Evolutionary conservation across 2,113 vertebrate genomes (phyloP), one percentile per base, ranked within the genome.

Genomic region (Oryzias curvinotus): DNA sequence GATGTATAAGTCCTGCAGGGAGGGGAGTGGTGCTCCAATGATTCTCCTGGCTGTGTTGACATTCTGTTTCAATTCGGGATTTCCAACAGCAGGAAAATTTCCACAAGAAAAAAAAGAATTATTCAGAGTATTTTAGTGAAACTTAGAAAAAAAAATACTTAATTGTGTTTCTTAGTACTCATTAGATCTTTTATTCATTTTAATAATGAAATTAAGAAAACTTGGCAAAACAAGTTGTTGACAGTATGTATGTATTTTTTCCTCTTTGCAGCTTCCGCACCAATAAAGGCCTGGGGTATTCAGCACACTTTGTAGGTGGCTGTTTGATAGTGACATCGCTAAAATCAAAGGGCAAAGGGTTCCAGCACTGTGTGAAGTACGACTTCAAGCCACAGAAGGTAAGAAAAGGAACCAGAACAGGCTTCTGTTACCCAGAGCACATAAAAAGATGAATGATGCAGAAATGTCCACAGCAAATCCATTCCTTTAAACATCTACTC

Each of bases 331-430:
- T 99, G 87, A 99, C 97, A 0, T 96, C 96, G 60, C 91, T 99
- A 87, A 99, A 98, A 85, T 95, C 97, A 56, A 99, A 99, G 88
- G 95, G 95, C 77, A 99, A 98, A 93, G 97, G 96, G 68, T 98
- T 98, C 89, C 96, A 99, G 90, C 97, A 99, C 59, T 99, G 97
- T 86, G 96, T 99, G 67, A 98, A 98, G 85, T 98, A 95, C 64
- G 97, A 99, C 92, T 99, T 99, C 91, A 98, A 98, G 77, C 96
- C 97, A 23, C 96, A 99, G 80, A 98, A 98, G 96, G 97, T 98
- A 88, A 0, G 57, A 63, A 53, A 49, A 15, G 14, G 51, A 52
- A 50, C 15, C 1, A 21, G 47, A 18, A 0, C 47, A 18, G 7
- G n/a, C 7, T 48, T 48, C 18, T 48, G n/a, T 48, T 48, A 18